Evolutionary conservation across 2,113 vertebrate species (phyloP).

Genomic region (Cephalopterus ornatus): DNA sequence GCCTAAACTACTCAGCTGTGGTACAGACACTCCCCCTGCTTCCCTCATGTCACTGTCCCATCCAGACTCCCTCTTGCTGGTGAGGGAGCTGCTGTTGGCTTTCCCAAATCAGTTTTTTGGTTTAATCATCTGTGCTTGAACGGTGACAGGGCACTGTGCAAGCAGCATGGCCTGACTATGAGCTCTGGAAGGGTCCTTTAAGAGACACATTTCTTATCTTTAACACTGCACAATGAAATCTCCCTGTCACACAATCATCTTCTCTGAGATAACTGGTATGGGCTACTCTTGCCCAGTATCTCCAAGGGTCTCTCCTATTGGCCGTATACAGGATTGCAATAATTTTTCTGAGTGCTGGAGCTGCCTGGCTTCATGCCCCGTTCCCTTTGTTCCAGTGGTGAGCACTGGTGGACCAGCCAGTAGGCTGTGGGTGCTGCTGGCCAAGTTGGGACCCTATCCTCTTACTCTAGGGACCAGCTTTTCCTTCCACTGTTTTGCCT

Average conservation of each 20-base stretch:
- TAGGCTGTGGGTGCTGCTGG: fast-evolving
- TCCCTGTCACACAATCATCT: background rate
- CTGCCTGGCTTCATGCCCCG: background rate
- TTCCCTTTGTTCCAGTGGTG: background rate
- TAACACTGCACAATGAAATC: background rate
- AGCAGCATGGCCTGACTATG: background rate
- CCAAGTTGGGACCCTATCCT: background rate
- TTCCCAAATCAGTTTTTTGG: background rate
- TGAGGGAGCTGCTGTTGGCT: background rate
- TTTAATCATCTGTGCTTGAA: background rate
- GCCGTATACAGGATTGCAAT: background rate
- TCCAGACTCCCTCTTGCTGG: background rate
- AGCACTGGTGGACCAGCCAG: background rate
- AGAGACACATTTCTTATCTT: background rate
- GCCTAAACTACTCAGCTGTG: background rate
- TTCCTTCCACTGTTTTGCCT: background rate
- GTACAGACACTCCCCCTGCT: background rate
- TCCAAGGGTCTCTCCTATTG: background rate
- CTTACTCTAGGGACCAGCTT: background rate
- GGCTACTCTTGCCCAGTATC: background rate
- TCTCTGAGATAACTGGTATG: background rate
- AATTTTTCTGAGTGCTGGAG: background rate
- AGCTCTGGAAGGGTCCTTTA: conserved; percentile 15
- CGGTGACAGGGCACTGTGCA: background rate
- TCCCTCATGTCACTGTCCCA: background rate